phyloP scores from a whole-genome alignment of 2,113 vertebrate species.

The Callaeas wilsoni region DNA sequence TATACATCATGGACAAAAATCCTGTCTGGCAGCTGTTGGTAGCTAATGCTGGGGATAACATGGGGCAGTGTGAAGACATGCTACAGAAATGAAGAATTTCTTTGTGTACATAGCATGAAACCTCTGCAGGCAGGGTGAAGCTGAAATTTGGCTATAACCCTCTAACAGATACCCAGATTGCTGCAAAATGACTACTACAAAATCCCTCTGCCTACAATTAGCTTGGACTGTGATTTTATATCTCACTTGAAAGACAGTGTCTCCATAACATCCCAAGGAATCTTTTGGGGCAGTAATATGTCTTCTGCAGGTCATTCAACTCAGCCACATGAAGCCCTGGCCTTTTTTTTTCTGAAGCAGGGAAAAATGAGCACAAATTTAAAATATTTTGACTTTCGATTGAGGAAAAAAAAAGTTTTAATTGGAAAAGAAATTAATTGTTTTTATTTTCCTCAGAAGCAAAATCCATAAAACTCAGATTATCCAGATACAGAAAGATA shows the following conservation, averaged over 20 bases:
- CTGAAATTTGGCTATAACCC: background rate
- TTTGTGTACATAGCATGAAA: background rate
- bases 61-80: background rate
- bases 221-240: background rate
- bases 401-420: background rate
- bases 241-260: background rate
- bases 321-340: background rate
- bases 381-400: background rate
- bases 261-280: accelerated
- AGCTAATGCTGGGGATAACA: background rate
- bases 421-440: background rate
- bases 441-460: background rate
- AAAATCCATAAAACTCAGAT: background rate
- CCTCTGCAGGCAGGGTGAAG: background rate
- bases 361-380: background rate
- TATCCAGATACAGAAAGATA: background rate
- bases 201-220: background rate
- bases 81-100: background rate
- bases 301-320: background rate
- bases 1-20: background rate
- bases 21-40: background rate
- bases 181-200: background rate
- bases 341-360: background rate
- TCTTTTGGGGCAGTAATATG: accelerated
- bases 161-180: background rate